Evolutionary conservation across 2,888 invertebrate species (phyloP).

Genomic region (Opisthograptis luteolata): DNA sequence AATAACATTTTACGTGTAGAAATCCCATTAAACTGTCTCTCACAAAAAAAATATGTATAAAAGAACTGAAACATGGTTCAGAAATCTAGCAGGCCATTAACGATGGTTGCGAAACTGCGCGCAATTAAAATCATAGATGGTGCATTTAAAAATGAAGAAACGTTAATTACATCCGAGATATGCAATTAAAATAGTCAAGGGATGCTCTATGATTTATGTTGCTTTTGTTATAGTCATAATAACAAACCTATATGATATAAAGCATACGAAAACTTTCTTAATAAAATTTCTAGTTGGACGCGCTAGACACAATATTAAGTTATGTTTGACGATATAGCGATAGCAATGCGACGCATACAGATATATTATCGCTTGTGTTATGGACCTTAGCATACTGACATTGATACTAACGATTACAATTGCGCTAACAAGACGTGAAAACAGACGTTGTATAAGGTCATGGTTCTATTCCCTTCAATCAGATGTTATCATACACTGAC

Average conservation of each 20-base stretch:
- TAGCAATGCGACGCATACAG: neutral
- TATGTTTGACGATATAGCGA: no score
- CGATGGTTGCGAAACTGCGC: slow-evolving; percentile 41
- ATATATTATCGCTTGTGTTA: slow-evolving; percentile 1
- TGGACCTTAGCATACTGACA: slow-evolving; percentile 33
- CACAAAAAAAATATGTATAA: slow-evolving; percentile 32
- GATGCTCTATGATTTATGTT: slow-evolving; percentile 22
- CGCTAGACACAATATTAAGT: slow-evolving; percentile 3
- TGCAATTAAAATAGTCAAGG: slow-evolving; percentile 38
- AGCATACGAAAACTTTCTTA: neutral
- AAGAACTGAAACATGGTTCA: slow-evolving; percentile 31
- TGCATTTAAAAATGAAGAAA: slow-evolving; percentile 38
- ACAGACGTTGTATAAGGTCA: slow-evolving; percentile 53
- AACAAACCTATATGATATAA: neutral
- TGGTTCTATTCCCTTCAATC: slow-evolving; percentile 54
- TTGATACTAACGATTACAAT: slow-evolving; percentile 54
- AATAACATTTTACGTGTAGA: neutral
- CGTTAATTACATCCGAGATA: slow-evolving; percentile 34
- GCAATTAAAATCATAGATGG: slow-evolving; percentile 46
- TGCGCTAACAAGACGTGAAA: slow-evolving; percentile 64
- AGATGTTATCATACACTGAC: slow-evolving; percentile 47
- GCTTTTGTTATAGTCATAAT: slow-evolving; percentile 17
- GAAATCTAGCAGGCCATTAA: slow-evolving; percentile 50
- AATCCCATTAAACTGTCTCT: neutral
- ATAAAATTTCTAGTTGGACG: slow-evolving; percentile 1